These are phyloP conservation scores for Percina caprodes DNA, from an alignment of 2,113 vertebrate species.

Conservation along the genomic window DNA sequence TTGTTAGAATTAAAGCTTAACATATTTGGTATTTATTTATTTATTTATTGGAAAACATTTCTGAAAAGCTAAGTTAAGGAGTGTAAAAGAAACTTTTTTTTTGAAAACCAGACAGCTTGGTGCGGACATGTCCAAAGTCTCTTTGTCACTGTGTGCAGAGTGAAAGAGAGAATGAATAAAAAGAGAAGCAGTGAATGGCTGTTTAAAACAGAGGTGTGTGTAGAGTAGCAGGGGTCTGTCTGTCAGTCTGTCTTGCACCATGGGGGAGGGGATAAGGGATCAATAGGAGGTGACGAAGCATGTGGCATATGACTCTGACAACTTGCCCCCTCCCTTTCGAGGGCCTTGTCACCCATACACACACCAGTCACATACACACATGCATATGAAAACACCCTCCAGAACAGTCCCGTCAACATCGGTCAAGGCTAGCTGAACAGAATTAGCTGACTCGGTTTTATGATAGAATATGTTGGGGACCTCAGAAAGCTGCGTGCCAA, in stretches of 20 bases:
- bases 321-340: constrained; percentile 51
- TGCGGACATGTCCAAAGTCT: neutral
- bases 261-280: constrained; percentile 70
- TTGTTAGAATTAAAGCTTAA: neutral
- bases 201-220: constrained; percentile 59
- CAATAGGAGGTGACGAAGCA: constrained; percentile 78
- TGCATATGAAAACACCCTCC: constrained; percentile 16
- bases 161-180: constrained; percentile 33
- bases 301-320: constrained; percentile 70
- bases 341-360: constrained; percentile 8
- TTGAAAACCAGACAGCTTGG: neutral
- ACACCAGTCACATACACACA: neutral
- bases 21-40: neutral
- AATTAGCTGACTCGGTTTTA: constrained; percentile 55
- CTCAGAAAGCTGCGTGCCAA: constrained; percentile 38
- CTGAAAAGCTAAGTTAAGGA: neutral
- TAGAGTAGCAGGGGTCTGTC: constrained; percentile 59
- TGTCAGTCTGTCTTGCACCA: constrained; percentile 58
- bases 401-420: constrained; percentile 46
- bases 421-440: constrained; percentile 33
- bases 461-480: constrained; percentile 54
- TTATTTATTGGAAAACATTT: neutral
- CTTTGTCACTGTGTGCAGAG: constrained; percentile 1
- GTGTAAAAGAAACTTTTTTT: neutral
- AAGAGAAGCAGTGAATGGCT: constrained; percentile 1